phyloP scores from a whole-genome alignment of 2,888 invertebrate species.

The Platynereis dumerilii region DNA sequence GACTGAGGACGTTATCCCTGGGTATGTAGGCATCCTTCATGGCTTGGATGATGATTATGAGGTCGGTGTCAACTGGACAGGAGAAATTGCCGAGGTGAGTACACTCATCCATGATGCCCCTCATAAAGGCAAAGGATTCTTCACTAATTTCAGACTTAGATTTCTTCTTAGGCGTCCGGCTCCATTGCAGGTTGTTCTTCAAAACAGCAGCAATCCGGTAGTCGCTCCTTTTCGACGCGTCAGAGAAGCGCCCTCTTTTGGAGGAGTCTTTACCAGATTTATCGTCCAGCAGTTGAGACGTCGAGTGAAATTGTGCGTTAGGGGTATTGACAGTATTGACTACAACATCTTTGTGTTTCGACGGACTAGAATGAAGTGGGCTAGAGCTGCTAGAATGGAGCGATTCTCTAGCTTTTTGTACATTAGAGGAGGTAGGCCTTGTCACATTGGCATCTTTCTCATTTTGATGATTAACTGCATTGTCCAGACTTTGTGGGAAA shows the following conservation, averaged over 20 bases:
- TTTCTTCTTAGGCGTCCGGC: not conserved
- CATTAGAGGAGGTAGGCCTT: not conserved
- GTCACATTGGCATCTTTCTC: not conserved
- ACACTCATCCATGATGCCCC: slow-evolving; percentile 98
- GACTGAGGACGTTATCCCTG: slow-evolving; percentile 78
- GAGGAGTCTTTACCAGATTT: no score
- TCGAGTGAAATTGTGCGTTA: no score
- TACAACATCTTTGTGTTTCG: no score
- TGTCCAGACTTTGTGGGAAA: slow-evolving; percentile 67
- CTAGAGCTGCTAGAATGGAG: no score
- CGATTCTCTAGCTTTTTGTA: no score
- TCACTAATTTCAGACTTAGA: not conserved
- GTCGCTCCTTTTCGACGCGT: not conserved
- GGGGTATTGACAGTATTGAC: no score
- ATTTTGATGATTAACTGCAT: slow-evolving; percentile 34
- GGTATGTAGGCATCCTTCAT: slow-evolving; percentile 86
- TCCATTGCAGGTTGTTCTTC: not conserved
- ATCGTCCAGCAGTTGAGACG: no score
- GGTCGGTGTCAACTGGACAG: slow-evolving; percentile 80
- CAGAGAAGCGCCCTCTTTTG: no score
- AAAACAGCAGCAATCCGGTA: not conserved
- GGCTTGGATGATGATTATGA: slow-evolving; percentile 90
- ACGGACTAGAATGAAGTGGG: no score
- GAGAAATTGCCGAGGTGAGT: slow-evolving; percentile 95
- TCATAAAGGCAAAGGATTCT: slow-evolving; percentile 78